These are phyloP conservation scores for Cryptotermes secundus DNA, from an alignment of 1,140 invertebrate species.

Conservation along the genomic window DNA sequence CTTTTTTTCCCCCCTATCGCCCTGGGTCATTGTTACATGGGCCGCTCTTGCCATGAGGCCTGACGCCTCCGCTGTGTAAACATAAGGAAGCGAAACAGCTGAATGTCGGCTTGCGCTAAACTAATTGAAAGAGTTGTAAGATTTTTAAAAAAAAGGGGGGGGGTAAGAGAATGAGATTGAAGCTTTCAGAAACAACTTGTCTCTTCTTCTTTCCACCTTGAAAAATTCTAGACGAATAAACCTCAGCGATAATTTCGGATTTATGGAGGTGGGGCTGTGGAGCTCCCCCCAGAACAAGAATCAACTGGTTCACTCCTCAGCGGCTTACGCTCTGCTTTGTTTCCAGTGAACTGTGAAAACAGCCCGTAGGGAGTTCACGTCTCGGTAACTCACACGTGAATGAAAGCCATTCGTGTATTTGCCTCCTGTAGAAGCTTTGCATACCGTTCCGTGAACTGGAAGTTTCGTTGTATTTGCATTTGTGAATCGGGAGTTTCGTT, in stretches of 20 bases:
- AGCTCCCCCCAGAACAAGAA: not conserved
- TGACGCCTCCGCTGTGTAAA: not conserved
- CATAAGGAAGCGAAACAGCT: not conserved
- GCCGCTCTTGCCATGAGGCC: not conserved
- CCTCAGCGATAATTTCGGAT: too few species aligned
- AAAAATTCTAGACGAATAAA: not conserved
- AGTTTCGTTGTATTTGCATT: too few species aligned
- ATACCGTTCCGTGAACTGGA: not conserved
- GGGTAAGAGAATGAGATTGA: not conserved
- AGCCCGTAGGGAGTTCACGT: not conserved
- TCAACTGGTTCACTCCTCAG: not conserved
- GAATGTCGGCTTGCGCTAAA: not conserved
- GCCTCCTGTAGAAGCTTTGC: not conserved
- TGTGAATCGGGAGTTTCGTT: too few species aligned
- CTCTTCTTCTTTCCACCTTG: not conserved
- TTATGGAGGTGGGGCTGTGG: not conserved
- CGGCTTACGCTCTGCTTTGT: not conserved
- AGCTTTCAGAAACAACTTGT: constrained; percentile 3
- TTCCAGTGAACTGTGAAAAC: not conserved
- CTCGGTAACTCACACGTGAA: not conserved
- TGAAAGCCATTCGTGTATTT: not conserved
- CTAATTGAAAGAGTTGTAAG: not conserved
- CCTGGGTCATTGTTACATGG: not conserved
- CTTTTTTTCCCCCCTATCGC: too few species aligned
- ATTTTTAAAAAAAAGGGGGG: not conserved